phyloP scores from a whole-genome alignment of 2,888 invertebrate species.

The Anaspis maculata region DNA sequence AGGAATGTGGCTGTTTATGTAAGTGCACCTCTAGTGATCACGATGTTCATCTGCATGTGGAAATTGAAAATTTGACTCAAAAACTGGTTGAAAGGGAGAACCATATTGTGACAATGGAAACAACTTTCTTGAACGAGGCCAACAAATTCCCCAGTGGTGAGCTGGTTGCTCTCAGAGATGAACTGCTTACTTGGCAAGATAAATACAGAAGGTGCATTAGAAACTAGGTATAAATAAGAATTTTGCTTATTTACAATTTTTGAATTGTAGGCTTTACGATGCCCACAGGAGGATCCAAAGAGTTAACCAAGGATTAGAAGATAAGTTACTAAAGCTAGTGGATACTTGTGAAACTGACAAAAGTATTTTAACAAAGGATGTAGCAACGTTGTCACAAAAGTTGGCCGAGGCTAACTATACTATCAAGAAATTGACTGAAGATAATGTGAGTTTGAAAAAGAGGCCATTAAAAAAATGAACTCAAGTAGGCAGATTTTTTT shows the following conservation, averaged over 20 bases:
- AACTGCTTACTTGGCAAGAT: constrained; percentile 81
- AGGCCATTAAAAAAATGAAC: too few species aligned
- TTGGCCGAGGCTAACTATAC: constrained; percentile 79
- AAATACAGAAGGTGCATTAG: constrained; percentile 81
- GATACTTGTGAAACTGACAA: constrained; percentile 89
- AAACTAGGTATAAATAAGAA: background rate
- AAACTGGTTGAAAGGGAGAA: constrained; percentile 72
- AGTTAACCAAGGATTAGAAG: constrained; percentile 90
- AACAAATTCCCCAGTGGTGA: constrained; percentile 53
- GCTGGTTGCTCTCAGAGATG: constrained; percentile 71
- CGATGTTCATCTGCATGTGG: constrained; percentile 70
- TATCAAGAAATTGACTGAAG: constrained; percentile 72
- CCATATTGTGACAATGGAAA: constrained; percentile 80
- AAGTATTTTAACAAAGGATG: constrained; percentile 75
- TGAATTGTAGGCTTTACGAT: constrained; percentile 65
- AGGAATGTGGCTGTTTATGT: constrained; percentile 57
- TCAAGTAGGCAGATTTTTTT: too few species aligned
- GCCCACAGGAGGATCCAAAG: constrained; percentile 90
- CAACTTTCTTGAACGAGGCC: constrained; percentile 69
- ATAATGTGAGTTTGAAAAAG: constrained; percentile 82
- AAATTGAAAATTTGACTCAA: constrained; percentile 80
- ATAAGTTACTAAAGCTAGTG: constrained; percentile 84
- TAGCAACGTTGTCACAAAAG: constrained; percentile 74
- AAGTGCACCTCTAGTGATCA: constrained; percentile 43
- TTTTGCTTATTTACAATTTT: background rate